phyloP scores from a whole-genome alignment of 2,888 invertebrate genomes.

The Arenicola marina region DNA sequence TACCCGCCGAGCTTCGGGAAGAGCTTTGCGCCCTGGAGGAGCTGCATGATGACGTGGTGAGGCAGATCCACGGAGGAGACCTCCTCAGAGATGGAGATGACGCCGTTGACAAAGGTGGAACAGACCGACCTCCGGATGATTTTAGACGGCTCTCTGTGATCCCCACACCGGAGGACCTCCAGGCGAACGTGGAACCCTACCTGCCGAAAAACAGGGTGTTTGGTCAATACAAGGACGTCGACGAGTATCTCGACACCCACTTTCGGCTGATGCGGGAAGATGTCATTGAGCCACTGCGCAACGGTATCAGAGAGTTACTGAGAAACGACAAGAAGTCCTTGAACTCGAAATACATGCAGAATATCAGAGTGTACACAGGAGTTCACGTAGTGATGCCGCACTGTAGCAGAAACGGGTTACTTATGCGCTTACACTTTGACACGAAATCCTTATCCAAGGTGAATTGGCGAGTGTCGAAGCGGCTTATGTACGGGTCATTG shows the following conservation, averaged over 20 bases:
- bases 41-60: not conserved
- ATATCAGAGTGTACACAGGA: constrained; percentile 12
- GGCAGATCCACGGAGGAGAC: not conserved
- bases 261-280: constrained; percentile 78
- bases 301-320: constrained; percentile 65
- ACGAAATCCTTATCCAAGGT: constrained; percentile 21
- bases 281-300: constrained; percentile 73
- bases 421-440: constrained; percentile 33
- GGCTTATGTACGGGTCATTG: constrained; percentile 75
- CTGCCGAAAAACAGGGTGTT: constrained; percentile 68
- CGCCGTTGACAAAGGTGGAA: not conserved
- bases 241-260: constrained; percentile 77
- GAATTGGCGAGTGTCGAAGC: constrained; percentile 65
- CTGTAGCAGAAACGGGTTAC: constrained; percentile 36
- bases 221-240: constrained; percentile 69
- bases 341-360: constrained; percentile 5
- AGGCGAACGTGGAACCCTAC: constrained; percentile 51
- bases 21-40: not conserved
- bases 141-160: not conserved
- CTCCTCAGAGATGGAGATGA: not conserved
- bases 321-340: not conserved
- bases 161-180: constrained; percentile 11
- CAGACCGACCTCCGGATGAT: not conserved
- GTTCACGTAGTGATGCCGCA: constrained; percentile 6
- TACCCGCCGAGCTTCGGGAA: not conserved